phyloP scores from a whole-genome alignment of 2,113 vertebrate species.

The Thermophis baileyi region DNA sequence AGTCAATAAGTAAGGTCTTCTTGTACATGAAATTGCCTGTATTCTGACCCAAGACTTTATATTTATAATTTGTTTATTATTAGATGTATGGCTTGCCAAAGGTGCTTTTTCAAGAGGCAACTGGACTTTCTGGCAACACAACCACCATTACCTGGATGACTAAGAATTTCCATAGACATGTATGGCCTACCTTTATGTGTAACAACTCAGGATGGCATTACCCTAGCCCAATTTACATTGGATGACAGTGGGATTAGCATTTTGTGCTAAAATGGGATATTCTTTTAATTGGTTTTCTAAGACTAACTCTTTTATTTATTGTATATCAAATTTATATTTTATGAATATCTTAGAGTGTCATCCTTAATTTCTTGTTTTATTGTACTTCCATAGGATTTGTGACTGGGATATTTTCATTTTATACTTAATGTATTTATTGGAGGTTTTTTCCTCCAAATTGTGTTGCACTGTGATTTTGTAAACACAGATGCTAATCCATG shows the following conservation, averaged over 20 bases:
- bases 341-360: neutral
- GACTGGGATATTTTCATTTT: neutral
- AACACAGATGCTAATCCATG: conserved; percentile 25
- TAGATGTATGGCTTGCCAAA: neutral
- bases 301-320: neutral
- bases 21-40: neutral
- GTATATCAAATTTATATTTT: neutral
- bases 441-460: neutral
- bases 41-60: neutral
- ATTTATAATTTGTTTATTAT: neutral
- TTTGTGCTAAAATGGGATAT: neutral
- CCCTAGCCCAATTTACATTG: neutral
- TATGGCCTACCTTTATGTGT: neutral
- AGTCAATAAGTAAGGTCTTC: neutral
- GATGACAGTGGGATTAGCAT: neutral
- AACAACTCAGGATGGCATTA: neutral
- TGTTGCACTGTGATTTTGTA: neutral
- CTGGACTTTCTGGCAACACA: too few species aligned
- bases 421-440: neutral
- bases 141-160: too few species aligned
- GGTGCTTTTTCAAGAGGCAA: too few species aligned
- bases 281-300: neutral
- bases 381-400: neutral
- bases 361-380: neutral
- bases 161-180: too few species aligned